Conservation (phyloP, 1,140 invertebrate genomes). For the Coptotermes formosanus region DNA sequence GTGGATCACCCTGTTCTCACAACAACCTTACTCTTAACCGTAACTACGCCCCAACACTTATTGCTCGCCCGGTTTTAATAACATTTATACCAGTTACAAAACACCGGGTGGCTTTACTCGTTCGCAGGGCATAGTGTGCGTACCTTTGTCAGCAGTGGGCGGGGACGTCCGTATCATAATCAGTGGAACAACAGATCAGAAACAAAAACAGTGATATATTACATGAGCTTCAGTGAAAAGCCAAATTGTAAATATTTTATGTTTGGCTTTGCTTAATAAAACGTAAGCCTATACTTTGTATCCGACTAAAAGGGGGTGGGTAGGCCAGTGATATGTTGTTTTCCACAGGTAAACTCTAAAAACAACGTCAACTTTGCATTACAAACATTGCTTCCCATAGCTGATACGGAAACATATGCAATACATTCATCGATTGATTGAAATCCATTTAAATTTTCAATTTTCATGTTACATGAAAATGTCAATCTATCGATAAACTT, state of each 20-base stretch:
- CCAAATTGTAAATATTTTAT: slow-evolving; percentile 3
- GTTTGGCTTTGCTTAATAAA: slow-evolving; percentile 13
- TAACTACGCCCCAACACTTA: too few species aligned
- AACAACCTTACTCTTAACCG: too few species aligned
- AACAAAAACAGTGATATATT: background rate
- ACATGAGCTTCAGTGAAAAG: background rate
- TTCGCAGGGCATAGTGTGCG: too few species aligned
- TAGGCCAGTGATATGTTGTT: background rate
- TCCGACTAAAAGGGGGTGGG: background rate
- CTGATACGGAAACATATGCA: background rate
- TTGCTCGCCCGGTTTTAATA: too few species aligned
- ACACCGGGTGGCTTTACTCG: too few species aligned
- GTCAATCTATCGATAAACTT: background rate
- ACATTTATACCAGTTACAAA: too few species aligned
- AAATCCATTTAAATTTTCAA: background rate
- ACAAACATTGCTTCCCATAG: background rate
- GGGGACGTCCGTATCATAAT: background rate
- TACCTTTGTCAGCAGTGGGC: too few species aligned
- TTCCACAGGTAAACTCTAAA: background rate
- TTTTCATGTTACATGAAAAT: background rate
- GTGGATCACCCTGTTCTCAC: too few species aligned
- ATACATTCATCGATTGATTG: background rate
- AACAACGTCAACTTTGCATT: background rate
- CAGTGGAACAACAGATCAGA: background rate
- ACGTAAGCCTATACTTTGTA: background rate